Percentiles rank a stretch among this genome's conserved stretches.
Evolutionary conservation across 2,797 vertebrate species (phyloP).

Genomic region (Heterohyrax brucei): DNA sequence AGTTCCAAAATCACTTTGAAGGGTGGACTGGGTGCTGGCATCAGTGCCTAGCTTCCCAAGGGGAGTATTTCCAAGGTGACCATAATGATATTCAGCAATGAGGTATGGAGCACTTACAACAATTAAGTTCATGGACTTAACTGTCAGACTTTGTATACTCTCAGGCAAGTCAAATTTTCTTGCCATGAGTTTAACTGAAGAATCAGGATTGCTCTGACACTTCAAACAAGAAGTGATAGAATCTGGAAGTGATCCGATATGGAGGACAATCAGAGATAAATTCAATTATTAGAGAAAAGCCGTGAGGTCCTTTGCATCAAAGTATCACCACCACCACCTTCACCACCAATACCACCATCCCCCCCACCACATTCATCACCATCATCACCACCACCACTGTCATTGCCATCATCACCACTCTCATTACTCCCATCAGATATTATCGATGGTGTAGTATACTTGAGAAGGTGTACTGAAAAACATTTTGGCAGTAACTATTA

Average conservation of each 20-base stretch:
- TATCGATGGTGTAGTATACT: background rate
- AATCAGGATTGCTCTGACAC: slow-evolving; percentile 11
- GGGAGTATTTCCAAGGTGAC: too few relatives aligned
- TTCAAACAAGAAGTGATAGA: background rate
- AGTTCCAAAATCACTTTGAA: too few relatives aligned
- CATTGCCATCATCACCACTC: background rate
- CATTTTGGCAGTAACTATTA: slow-evolving; percentile 31
- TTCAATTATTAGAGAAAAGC: slow-evolving; percentile 2
- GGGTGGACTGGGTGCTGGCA: too few relatives aligned
- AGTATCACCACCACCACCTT: background rate
- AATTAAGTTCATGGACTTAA: too few relatives aligned
- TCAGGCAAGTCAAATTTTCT: slow-evolving; percentile 48
- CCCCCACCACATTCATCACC: background rate
- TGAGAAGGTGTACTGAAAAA: background rate
- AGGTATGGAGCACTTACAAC: too few relatives aligned
- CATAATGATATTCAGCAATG: too few relatives aligned
- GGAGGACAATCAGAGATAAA: slow-evolving; percentile 23
- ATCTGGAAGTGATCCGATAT: background rate
- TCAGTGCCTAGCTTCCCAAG: too few relatives aligned
- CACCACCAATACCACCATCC: too few relatives aligned
- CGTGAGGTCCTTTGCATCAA: background rate
- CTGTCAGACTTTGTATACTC: background rate
- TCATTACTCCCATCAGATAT: background rate
- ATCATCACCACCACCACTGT: background rate
- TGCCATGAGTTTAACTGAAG: background rate